Conservation (phyloP, 2,888 invertebrate species). For the Tetranychus piercei region DNA sequence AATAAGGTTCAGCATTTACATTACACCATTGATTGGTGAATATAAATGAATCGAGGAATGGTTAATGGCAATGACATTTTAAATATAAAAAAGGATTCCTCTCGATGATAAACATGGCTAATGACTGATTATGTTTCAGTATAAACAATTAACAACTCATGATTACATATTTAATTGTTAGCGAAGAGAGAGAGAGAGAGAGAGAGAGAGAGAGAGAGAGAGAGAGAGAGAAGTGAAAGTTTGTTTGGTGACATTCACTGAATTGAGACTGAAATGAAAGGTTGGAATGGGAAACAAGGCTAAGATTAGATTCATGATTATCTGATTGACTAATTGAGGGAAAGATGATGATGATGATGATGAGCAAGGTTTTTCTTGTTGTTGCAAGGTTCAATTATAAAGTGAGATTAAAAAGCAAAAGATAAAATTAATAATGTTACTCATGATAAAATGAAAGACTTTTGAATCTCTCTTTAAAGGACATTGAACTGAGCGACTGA, state of each 20-base stretch:
- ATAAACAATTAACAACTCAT: background rate
- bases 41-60: background rate
- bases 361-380: background rate
- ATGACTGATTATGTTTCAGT: too few species aligned
- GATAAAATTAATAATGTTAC: background rate
- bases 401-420: background rate
- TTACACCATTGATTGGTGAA: background rate
- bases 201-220: background rate
- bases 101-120: too few species aligned
- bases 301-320: background rate
- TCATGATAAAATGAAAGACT: constrained; percentile 2
- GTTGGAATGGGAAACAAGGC: background rate
- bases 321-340: background rate
- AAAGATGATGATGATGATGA: background rate
- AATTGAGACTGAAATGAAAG: background rate
- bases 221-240: constrained; percentile 2
- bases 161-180: background rate
- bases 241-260: background rate
- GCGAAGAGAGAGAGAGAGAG: background rate
- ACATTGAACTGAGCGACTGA: background rate
- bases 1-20: too few species aligned
- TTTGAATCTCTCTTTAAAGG: background rate
- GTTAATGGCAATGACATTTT: too few species aligned
- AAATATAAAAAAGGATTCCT: too few species aligned
- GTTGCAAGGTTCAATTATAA: background rate